Conservation (phyloP, 2,888 invertebrate genomes). For the Drosophila algonquin region DNA sequence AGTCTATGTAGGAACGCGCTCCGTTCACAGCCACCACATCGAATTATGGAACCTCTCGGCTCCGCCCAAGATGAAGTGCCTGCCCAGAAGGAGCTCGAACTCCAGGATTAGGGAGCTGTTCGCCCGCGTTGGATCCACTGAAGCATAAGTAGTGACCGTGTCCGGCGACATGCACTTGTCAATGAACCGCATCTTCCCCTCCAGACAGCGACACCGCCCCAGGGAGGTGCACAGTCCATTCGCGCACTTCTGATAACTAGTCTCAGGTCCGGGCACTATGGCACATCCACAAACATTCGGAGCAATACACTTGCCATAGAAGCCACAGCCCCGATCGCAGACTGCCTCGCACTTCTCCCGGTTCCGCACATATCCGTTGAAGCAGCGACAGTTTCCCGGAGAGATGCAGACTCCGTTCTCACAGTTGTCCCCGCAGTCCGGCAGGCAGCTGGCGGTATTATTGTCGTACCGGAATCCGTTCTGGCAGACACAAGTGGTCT, state of each 20-base stretch:
- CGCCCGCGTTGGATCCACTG: slow-evolving; percentile 66
- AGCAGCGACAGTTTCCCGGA: slow-evolving; percentile 83
- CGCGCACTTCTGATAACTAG: slow-evolving; percentile 60
- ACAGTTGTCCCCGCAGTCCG: slow-evolving; percentile 79
- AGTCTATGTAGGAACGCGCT: slow-evolving; percentile 6
- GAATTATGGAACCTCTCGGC: slow-evolving; percentile 29
- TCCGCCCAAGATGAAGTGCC: slow-evolving; percentile 67
- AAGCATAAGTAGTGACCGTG: slow-evolving; percentile 80
- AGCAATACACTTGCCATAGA: slow-evolving; percentile 81
- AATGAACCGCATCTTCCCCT: slow-evolving; percentile 78
- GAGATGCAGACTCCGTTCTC: slow-evolving; percentile 83
- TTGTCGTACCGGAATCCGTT: slow-evolving; percentile 81
- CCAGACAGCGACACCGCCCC: slow-evolving; percentile 76
- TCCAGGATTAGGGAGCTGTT: slow-evolving; percentile 76
- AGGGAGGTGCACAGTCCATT: slow-evolving; percentile 73
- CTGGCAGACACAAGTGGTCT: slow-evolving; percentile 84
- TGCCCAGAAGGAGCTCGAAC: slow-evolving; percentile 77
- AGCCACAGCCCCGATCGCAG: slow-evolving; percentile 78
- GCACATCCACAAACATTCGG: slow-evolving; percentile 83
- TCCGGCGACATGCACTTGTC: slow-evolving; percentile 80
- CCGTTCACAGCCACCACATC: slow-evolving; percentile 55
- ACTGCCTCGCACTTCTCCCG: slow-evolving; percentile 74
- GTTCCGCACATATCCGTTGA: slow-evolving; percentile 80
- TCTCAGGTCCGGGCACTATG: slow-evolving; percentile 55
- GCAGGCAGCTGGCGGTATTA: slow-evolving; percentile 78